Evolutionary conservation across 30 jellyfish, hydroid and myxozoan genomes (phyloP).

Genomic region (Rhopilema esculentum): DNA sequence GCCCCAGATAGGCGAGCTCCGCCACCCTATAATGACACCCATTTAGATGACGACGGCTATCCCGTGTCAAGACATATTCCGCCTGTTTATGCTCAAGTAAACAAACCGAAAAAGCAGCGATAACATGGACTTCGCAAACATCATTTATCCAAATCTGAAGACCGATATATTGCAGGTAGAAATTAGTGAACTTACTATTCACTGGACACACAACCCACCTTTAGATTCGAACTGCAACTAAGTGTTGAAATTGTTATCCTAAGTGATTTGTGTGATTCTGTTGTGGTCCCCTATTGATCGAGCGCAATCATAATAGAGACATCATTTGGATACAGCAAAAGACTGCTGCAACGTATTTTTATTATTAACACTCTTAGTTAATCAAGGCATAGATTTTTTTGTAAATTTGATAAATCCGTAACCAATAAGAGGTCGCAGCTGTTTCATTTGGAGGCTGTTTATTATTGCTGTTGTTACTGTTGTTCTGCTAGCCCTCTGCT

Average conservation of each 20-base stretch:
- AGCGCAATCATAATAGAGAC: no score
- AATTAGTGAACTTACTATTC: background rate
- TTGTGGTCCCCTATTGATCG: no score
- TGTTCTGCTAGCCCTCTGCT: no score
- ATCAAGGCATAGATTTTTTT: no score
- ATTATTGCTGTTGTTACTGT: no score
- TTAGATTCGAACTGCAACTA: background rate
- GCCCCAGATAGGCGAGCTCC: constrained; percentile 64
- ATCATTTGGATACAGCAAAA: no score
- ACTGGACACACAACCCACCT: no score
- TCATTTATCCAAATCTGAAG: background rate
- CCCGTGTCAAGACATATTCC: background rate
- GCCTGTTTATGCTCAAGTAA: constrained; percentile 65
- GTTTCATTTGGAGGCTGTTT: no score
- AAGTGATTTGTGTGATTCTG: background rate
- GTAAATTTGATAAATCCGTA: no score
- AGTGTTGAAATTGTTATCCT: background rate
- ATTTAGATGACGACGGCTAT: constrained; percentile 35
- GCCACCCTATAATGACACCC: constrained; percentile 42
- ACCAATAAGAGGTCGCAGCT: no score
- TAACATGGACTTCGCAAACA: background rate
- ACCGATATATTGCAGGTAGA: background rate
- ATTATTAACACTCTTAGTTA: no score
- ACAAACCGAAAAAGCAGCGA: constrained; percentile 57
- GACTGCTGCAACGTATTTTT: no score